phyloP scores from a whole-genome alignment of 2,113 vertebrate species.

The Riparia riparia region DNA sequence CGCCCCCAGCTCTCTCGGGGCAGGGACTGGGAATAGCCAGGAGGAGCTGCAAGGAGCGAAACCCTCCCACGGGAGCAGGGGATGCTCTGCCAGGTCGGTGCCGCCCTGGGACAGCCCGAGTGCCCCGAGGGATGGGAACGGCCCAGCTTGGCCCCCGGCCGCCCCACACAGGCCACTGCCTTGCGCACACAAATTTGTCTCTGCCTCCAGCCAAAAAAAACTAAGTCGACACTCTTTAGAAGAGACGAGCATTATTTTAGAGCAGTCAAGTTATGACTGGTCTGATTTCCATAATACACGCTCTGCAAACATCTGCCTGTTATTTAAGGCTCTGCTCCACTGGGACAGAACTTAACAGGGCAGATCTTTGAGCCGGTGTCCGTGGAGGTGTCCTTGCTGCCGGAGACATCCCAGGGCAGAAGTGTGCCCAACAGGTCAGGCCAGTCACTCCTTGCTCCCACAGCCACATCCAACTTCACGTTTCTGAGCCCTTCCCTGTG shows the following conservation, averaged over 20 bases:
- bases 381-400: neutral
- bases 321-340: constrained; percentile 14
- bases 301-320: constrained; percentile 63
- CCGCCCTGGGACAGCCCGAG: neutral
- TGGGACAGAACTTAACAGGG: neutral
- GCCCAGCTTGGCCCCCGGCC: neutral
- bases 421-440: accelerated
- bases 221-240: constrained; percentile 16
- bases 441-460: accelerated
- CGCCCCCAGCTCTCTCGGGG: neutral
- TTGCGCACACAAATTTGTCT: constrained; percentile 37
- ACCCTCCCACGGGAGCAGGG: neutral
- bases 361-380: neutral
- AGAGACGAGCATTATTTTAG: neutral
- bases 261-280: constrained; percentile 57
- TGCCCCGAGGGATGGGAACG: neutral
- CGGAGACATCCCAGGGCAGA: accelerated
- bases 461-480: accelerated
- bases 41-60: neutral
- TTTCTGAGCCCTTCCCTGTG: accelerated
- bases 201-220: constrained; percentile 57
- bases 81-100: neutral
- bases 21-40: neutral
- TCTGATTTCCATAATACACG: constrained; percentile 35
- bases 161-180: constrained; percentile 28